Conservation (phyloP, 2,888 invertebrate genomes). For the Ecliptopera silaceata region DNA sequence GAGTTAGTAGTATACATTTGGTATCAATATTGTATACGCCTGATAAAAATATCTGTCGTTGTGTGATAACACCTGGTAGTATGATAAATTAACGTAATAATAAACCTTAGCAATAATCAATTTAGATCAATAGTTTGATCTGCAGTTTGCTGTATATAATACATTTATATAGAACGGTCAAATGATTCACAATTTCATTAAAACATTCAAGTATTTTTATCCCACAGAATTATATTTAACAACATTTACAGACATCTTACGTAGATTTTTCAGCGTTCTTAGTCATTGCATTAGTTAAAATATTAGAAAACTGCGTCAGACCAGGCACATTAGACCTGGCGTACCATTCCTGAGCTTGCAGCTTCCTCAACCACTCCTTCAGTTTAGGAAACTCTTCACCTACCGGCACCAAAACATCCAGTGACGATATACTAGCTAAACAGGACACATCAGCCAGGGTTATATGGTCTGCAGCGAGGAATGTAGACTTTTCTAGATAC, state of each 20-base stretch:
- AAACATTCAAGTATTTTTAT: too few relatives aligned
- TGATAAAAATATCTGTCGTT: too few relatives aligned
- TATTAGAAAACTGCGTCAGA: conserved; percentile 25
- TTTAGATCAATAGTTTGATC: too few relatives aligned
- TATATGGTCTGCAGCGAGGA: conserved; percentile 44
- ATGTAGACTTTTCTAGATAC: conserved; percentile 46
- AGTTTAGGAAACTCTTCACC: conserved; percentile 43
- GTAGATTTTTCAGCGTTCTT: not conserved
- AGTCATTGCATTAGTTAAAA: conserved; percentile 23
- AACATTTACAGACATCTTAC: not conserved
- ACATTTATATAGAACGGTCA: too few relatives aligned
- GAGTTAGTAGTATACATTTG: too few relatives aligned
- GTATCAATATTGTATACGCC: too few relatives aligned
- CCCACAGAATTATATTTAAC: too few relatives aligned
- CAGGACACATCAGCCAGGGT: conserved; percentile 55
- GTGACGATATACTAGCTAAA: conserved; percentile 44
- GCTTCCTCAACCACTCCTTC: conserved; percentile 41
- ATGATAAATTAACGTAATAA: too few relatives aligned
- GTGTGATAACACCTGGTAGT: too few relatives aligned
- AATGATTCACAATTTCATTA: too few relatives aligned
- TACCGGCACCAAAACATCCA: conserved; percentile 43
- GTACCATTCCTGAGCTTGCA: conserved; percentile 48
- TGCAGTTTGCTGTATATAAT: too few relatives aligned
- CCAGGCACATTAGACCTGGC: conserved; percentile 48
- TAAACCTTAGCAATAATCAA: too few relatives aligned